Evolutionary conservation across 2,113 vertebrate species (phyloP), one percentile per base, ranked within the genome.

Genomic region (Triplophysa siluroides): DNA sequence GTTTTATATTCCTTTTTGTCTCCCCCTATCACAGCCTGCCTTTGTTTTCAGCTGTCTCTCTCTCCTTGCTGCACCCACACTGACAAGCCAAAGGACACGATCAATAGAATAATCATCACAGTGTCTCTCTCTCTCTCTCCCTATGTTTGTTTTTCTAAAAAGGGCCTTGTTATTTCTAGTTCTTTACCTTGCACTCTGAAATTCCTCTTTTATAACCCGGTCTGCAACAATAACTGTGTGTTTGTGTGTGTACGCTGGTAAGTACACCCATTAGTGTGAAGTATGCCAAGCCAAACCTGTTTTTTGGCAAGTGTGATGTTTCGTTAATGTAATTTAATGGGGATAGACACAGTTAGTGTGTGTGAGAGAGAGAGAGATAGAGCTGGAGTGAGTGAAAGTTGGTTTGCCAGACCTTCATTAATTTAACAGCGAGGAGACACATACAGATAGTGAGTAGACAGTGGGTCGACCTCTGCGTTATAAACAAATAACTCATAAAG

Each of bases 71-170:
- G 4, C 50, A 56, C 67, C 43, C 23, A 64, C 47, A 10, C 33
- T 62, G 67, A 73, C 72, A 23, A 75, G 71, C 79, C 38, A 54
- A 77, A 65, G 45, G 24, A 77, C 62, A 65, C 24, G 47, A 77
- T 66, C 75, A 54, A 77, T 77, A 77, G 47, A 45, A 7, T 77
- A 77, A 77, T 78, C 45, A 80, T 80, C 66, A 76, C 65, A 76
- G 78, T 81, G 71, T 81, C 73, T 81, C 62, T 81, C 78, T 81
- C 62, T 81, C 78, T 81, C 62, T 13, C 8, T 41, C 75, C 72
- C 77, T 38, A 47, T 70, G 47, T 78, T 66, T 78, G 77, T 81
- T 84, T 69, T 80, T 78, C 47, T 65, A 81, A 33, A 72, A 38
- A 24, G 67, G 38, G 18, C 45, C 79, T 84, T 80, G 75, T 84